A percentile compares a stretch with the other conserved stretches of the same genome.
These are phyloP conservation scores for Cynaeus angustus DNA, from an alignment of 2,888 invertebrate species.

Conservation along the genomic window DNA sequence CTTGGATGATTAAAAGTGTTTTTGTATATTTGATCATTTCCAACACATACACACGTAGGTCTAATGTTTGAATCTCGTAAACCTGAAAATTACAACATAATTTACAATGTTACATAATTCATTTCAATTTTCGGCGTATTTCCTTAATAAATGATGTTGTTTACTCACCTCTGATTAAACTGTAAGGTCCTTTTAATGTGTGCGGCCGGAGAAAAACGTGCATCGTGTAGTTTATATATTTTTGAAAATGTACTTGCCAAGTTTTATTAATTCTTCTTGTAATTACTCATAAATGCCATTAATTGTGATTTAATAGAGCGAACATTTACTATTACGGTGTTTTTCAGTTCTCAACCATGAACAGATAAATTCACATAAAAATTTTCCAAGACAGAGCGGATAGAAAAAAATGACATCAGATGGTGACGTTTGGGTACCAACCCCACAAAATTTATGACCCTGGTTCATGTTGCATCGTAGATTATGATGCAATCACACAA, in stretches of 20 bases:
- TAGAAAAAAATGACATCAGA: conserved; percentile 60
- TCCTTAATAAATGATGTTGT: not conserved
- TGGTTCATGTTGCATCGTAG: not conserved
- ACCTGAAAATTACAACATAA: conserved; percentile 38
- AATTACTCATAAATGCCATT: conserved; percentile 50
- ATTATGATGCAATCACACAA: not conserved
- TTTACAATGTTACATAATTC: conserved; percentile 27
- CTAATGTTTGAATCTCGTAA: conserved; percentile 24
- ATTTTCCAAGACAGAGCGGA: conserved; percentile 62
- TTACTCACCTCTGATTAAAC: conserved; percentile 38
- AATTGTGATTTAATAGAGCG: conserved; percentile 45
- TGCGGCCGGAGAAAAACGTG: conserved; percentile 44
- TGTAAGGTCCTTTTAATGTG: conserved; percentile 26
- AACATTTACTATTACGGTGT: conserved; percentile 45
- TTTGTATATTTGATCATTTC: conserved; percentile 46
- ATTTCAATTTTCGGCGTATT: not conserved
- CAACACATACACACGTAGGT: conserved; percentile 35
- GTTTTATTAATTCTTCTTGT: conserved; percentile 16
- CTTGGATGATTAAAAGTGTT: conserved; percentile 51
- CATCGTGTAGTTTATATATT: conserved; percentile 38
- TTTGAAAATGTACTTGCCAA: conserved; percentile 9
- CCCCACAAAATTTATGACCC: conserved; percentile 9
- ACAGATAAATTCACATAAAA: conserved; percentile 60
- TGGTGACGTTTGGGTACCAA: conserved; percentile 55
- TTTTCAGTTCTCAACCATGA: conserved; percentile 41